Evolutionary conservation across 2,888 invertebrate species (phyloP).

Genomic region (Oasisia sp.): DNA sequence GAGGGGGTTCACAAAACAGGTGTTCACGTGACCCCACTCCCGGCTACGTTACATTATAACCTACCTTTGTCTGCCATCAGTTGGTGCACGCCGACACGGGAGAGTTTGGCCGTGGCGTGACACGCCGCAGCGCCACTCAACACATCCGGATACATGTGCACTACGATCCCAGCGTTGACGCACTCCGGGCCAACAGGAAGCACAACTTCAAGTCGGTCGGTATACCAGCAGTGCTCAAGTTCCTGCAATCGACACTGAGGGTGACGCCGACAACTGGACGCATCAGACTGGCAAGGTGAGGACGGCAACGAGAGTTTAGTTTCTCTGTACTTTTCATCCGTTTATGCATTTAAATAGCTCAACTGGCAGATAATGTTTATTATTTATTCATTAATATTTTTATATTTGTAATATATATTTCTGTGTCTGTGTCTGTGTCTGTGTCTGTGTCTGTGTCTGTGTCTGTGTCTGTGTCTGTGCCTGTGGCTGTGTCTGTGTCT

Average conservation of each 20-base stretch:
- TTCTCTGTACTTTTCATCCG: too few species aligned
- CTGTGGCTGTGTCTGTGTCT: too few species aligned
- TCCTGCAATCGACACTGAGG: slow-evolving; percentile 92
- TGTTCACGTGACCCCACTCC: too few species aligned
- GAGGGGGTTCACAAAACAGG: too few species aligned
- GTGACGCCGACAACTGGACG: slow-evolving; percentile 87
- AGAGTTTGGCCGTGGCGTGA: slow-evolving; percentile 33
- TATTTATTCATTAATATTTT: too few species aligned
- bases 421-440: too few species aligned
- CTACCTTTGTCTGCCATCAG: slow-evolving; percentile 24
- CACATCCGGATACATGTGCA: slow-evolving; percentile 55
- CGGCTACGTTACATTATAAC: too few species aligned
- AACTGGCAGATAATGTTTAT: too few species aligned
- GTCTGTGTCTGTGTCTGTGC: too few species aligned
- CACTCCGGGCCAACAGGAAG: slow-evolving; percentile 46
- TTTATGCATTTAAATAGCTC: too few species aligned
- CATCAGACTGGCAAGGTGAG: slow-evolving; percentile 87
- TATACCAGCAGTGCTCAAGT: slow-evolving; percentile 88
- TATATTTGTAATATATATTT: too few species aligned
- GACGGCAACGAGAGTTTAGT: background rate
- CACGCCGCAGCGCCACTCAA: slow-evolving; percentile 41
- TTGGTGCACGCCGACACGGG: slow-evolving; percentile 36
- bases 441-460: too few species aligned
- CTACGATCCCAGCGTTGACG: slow-evolving; percentile 53
- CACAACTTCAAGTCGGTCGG: slow-evolving; percentile 74